Base-by-base conservation (phyloP, 2,888 invertebrate species). In the Eristalis arbustorum region DNA sequence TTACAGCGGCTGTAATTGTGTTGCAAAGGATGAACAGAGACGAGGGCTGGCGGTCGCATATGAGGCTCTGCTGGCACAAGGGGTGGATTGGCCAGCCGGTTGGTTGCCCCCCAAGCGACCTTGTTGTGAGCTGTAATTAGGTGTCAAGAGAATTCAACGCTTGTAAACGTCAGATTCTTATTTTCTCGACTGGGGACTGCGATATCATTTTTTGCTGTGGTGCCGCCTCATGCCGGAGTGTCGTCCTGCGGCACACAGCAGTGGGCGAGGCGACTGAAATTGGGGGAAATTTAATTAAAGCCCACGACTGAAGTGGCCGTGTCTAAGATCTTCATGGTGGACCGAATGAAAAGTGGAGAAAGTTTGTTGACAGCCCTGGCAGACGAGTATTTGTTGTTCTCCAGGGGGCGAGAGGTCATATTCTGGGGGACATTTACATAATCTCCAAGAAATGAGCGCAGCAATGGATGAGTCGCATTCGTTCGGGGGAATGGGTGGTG, bases 71-170 rank as follows among this genome's bases (percentile, higher is more conserved):
- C 3, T 37, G 37, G 37, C 37, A 37, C 37, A 13, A 37, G 37
- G 23, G 25, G 23, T 13, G 59, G 23, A 71, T 62, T 73, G 76
- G 56, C 25, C 40, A 25, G n/a, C 6, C 11, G 8, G 23, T 22
- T 22, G 25, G 3, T 25, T n/a, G n/a, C 22, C 42, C 63, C 72
- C 62, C 42, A 13, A 56, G 68, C 31, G 84, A 81, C 84, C 84
- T 85, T 85, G 72, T 81, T 85, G 76, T 63, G 62, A 23, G 61
- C 66, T 84, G 71, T 85, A 85, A 85, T 85, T 81, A 81, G 81
- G 84, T 81, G 81, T 76, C 84, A 81, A 81, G 81, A 73, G 84
- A 81, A 67, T 76, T 72, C 57, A 75, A 56, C 61, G 69, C 80
- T 80, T 76, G 63, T 76, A 73, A 76, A 84, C 49, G 74, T 80